Conservation (phyloP, 2,113 vertebrate genomes). For the Cinclus mexicanus region DNA sequence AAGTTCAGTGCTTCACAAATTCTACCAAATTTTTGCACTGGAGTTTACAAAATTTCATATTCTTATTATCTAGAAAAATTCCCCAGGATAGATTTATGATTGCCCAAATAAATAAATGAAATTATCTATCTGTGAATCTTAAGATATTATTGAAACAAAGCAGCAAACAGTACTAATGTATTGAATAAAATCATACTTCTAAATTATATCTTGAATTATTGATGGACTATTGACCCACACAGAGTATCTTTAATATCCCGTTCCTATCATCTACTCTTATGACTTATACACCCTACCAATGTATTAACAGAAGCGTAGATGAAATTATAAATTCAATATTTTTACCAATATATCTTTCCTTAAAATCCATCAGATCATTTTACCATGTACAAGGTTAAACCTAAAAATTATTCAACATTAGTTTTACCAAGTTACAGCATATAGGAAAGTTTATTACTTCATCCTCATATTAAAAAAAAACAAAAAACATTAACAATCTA, state of each 20-base stretch:
- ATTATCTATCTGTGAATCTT: not conserved
- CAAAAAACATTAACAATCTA: not conserved
- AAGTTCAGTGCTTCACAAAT: not conserved
- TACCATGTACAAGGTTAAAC: constrained; percentile 31
- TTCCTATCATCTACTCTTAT: constrained; percentile 36
- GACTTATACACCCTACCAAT: constrained; percentile 40
- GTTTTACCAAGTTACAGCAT: not conserved
- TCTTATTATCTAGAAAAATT: not conserved
- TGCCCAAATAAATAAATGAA: not conserved
- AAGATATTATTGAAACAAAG: constrained; percentile 7
- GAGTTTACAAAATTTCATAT: not conserved
- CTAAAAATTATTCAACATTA: not conserved
- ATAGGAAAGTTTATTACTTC: not conserved
- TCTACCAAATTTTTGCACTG: not conserved
- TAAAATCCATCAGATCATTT: constrained; percentile 66
- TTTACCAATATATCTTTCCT: constrained; percentile 62
- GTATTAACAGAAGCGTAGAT: constrained; percentile 8
- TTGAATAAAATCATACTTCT: constrained; percentile 56
- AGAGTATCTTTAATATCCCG: constrained; percentile 48
- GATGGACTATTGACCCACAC: constrained; percentile 66
- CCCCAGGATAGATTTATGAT: not conserved
- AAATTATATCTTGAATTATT: constrained; percentile 75
- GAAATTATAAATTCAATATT: constrained; percentile 62
- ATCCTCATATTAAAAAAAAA: not conserved
- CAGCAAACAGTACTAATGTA: constrained; percentile 6